These are phyloP conservation scores for Melipona bicolor DNA, from an alignment of 2,888 invertebrate species.

Conservation along the genomic window DNA sequence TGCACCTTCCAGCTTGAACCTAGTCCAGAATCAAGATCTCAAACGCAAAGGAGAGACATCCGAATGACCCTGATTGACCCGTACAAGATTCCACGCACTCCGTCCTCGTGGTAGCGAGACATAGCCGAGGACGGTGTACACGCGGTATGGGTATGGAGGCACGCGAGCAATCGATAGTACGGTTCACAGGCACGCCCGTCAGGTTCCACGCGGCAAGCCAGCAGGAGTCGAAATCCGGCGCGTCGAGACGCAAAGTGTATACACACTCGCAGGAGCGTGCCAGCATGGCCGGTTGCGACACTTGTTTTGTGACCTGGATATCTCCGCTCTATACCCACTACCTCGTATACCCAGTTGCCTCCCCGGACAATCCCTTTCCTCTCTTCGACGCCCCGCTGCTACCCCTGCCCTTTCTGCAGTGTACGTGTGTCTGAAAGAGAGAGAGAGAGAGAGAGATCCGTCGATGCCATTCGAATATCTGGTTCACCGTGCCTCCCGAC, in stretches of 20 bases:
- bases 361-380: conserved; percentile 13
- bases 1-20: no score
- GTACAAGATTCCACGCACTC: neutral
- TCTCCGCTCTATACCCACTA: conserved; percentile 66
- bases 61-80: conserved; percentile 1
- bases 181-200: conserved; percentile 28
- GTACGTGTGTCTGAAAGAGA: neutral
- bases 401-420: conserved; percentile 28
- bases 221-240: conserved; percentile 40
- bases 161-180: conserved; percentile 38
- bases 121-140: neutral
- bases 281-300: conserved; percentile 74
- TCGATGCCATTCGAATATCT: conserved; percentile 67
- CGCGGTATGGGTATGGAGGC: conserved; percentile 4
- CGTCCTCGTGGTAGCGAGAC: neutral
- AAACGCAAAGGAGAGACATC: neutral
- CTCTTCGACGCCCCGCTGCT: conserved; percentile 12
- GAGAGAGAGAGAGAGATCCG: conserved; percentile 16
- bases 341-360: conserved; percentile 58
- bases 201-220: conserved; percentile 13
- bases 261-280: conserved; percentile 55
- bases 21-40: neutral
- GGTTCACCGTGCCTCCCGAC: conserved; percentile 59
- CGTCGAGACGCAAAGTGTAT: conserved; percentile 26
- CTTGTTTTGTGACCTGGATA: conserved; percentile 81